Percentiles rank a stretch among this genome's conserved stretches.
Evolutionary conservation across 1,140 invertebrate genomes (phyloP).

Genomic region (Drosophila watanabei): DNA sequence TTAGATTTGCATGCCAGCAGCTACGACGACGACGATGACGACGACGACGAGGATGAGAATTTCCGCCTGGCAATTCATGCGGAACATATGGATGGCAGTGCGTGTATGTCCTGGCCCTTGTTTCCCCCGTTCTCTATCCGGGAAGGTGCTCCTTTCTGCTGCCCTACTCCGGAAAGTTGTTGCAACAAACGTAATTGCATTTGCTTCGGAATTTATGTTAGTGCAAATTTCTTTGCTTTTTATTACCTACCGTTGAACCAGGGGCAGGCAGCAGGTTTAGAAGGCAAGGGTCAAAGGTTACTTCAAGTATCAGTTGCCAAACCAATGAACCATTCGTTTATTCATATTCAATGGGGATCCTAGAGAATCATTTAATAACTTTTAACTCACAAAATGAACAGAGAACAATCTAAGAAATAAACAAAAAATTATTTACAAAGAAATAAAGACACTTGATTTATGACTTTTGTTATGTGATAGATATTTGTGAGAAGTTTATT

Average conservation of each 20-base stretch:
- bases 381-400: background rate
- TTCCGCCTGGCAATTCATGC: conserved; percentile 49
- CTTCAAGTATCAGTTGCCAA: background rate
- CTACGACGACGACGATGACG: conserved; percentile 29
- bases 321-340: background rate
- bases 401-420: background rate
- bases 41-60: conserved; percentile 29
- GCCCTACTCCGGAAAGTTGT: conserved; percentile 35
- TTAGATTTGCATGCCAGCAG: conserved; percentile 68
- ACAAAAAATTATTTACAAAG: background rate
- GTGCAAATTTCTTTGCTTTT: conserved; percentile 40
- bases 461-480: background rate
- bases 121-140: background rate
- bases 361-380: background rate
- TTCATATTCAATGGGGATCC: background rate
- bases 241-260: conserved; percentile 17
- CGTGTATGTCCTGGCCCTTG: conserved; percentile 14
- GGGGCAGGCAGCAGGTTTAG: background rate
- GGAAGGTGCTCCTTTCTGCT: conserved; percentile 1
- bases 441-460: background rate
- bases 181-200: conserved; percentile 77
- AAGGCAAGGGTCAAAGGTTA: conserved; percentile 1
- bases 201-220: conserved; percentile 74
- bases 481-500: conserved; percentile 9
- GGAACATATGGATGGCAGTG: conserved; percentile 39